phyloP scores from a whole-genome alignment of 2,113 vertebrate species.

The Chauna torquata region DNA sequence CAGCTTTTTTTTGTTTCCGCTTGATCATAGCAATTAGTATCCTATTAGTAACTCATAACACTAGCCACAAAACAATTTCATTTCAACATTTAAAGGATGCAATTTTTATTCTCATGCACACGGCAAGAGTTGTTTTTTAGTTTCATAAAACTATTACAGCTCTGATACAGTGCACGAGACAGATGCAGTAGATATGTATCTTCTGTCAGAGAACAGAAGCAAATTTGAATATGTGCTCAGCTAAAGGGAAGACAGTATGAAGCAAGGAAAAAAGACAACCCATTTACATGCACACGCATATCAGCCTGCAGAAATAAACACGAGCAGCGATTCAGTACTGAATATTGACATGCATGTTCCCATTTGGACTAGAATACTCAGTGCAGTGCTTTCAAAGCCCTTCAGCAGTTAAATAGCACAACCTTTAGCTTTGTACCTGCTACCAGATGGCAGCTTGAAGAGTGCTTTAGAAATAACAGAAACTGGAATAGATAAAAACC shows the following conservation, averaged over 20 bases:
- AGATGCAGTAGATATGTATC: neutral
- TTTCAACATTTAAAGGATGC: neutral
- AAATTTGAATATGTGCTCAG: neutral
- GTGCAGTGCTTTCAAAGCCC: neutral
- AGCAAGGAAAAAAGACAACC: neutral
- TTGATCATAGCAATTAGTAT: neutral
- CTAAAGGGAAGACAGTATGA: neutral
- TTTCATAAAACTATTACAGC: neutral
- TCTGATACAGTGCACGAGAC: neutral
- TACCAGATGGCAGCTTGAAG: neutral
- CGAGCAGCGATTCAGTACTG: neutral
- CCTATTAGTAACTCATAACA: neutral
- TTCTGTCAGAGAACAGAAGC: neutral
- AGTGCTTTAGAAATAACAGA: neutral
- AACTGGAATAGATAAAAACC: neutral
- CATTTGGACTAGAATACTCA: neutral
- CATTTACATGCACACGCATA: neutral
- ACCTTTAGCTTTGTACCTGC: slow-evolving; percentile 9
- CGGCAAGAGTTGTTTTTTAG: neutral
- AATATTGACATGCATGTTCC: neutral
- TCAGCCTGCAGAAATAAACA: neutral
- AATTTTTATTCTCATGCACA: neutral
- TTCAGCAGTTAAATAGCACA: neutral
- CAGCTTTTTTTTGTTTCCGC: neutral
- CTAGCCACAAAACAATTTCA: neutral